These are phyloP conservation scores for Temnothorax ravouxi DNA, from an alignment of 2,888 invertebrate genomes.

Conservation along the genomic window DNA sequence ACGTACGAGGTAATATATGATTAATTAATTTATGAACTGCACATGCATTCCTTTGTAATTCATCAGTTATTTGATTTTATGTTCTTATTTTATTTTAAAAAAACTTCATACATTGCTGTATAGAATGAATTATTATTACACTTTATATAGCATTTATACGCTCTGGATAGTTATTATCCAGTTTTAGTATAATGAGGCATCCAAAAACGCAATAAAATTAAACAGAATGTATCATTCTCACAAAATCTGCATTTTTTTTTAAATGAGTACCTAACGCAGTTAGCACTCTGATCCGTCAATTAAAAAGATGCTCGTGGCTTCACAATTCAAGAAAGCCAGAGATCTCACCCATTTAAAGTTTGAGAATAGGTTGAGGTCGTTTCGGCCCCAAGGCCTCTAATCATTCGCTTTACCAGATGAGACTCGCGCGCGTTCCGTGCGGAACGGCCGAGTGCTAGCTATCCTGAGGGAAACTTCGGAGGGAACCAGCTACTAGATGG, in stretches of 20 bases:
- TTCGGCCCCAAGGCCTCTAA: slow-evolving; percentile 87
- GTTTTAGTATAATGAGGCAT: not conserved
- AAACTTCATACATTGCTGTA: not conserved
- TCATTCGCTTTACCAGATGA: slow-evolving; percentile 68
- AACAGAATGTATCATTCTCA: not conserved
- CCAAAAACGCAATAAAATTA: not conserved
- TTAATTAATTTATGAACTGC: slow-evolving; percentile 62
- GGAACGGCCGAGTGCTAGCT: slow-evolving; percentile 79
- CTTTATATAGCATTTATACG: not conserved
- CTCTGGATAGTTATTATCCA: not conserved
- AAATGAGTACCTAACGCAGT: not conserved
- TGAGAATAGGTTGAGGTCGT: slow-evolving; percentile 92
- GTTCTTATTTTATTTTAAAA: slow-evolving; percentile 8
- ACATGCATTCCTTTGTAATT: slow-evolving; percentile 45
- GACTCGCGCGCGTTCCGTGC: slow-evolving; percentile 36
- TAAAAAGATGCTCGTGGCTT: too few species aligned
- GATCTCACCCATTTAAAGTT: slow-evolving; percentile 73
- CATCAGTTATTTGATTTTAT: slow-evolving; percentile 57
- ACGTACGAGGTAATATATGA: slow-evolving; percentile 46
- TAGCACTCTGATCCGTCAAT: too few species aligned
- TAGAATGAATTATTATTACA: not conserved
- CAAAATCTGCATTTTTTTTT: not conserved
- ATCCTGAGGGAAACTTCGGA: slow-evolving; percentile 93
- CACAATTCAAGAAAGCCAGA: too few species aligned
- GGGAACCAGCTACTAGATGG: slow-evolving; percentile 93